Percentiles rank a stretch among this genome's conserved stretches.
Evolutionary conservation across 2,888 invertebrate genomes (phyloP).

Genomic region (Rapana venosa): DNA sequence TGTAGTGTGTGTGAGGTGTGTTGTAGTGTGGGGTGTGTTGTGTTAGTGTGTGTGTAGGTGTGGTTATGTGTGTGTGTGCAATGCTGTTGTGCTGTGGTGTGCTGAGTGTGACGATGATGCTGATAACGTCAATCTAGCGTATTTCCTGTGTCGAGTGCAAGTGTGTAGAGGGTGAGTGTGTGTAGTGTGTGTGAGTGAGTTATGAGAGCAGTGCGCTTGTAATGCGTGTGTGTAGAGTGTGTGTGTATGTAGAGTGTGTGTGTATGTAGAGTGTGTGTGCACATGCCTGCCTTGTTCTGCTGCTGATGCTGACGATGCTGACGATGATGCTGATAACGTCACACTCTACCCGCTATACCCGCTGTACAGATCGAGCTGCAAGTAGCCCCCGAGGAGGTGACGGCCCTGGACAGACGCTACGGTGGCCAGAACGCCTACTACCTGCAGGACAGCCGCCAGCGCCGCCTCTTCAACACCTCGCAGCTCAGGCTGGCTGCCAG

Average conservation of each 20-base stretch:
- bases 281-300: not conserved
- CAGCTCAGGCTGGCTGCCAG: conserved; percentile 42
- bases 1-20: not conserved
- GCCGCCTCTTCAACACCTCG: conserved; percentile 47
- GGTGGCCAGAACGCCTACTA: not conserved
- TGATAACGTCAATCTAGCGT: no score
- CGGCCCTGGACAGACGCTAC: not conserved
- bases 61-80: not conserved
- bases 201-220: no score
- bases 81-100: no score
- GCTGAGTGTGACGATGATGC: no score
- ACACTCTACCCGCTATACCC: no score
- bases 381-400: not conserved
- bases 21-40: not conserved
- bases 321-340: not conserved
- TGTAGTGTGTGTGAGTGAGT: no score
- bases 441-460: conserved; percentile 23
- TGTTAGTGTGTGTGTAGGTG: not conserved
- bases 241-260: not conserved
- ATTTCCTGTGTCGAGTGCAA: no score
- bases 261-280: not conserved
- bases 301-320: not conserved
- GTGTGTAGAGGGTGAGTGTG: no score
- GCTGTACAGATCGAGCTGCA: not conserved
- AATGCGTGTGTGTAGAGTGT: not conserved